Percentiles rank a stretch among this genome's conserved stretches.
These are phyloP conservation scores for Clitarchus hookeri DNA, from an alignment of 2,888 invertebrate species.

Conservation along the genomic window DNA sequence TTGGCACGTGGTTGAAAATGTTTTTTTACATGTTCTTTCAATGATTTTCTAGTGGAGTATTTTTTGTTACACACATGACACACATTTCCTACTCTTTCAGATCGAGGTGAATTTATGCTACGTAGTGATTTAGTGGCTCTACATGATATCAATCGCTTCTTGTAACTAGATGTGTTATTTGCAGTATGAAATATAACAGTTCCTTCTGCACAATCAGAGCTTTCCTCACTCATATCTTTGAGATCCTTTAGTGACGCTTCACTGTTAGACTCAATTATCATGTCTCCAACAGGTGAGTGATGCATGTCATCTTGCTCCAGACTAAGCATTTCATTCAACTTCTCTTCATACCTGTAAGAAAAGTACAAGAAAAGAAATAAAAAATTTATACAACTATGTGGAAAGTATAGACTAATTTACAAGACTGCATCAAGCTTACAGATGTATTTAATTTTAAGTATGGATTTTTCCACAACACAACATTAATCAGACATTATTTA, in stretches of 20 bases:
- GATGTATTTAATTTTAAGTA: too few relatives aligned
- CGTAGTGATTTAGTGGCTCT: background rate
- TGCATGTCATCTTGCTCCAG: background rate
- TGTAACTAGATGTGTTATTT: background rate
- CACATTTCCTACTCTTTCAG: conserved; percentile 20
- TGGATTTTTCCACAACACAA: too few relatives aligned
- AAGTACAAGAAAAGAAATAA: background rate
- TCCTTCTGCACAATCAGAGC: background rate
- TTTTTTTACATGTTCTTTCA: conserved; percentile 33
- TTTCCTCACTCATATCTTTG: background rate
- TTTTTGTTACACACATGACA: conserved; percentile 30
- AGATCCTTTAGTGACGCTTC: background rate
- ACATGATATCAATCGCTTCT: background rate
- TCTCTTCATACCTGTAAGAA: background rate
- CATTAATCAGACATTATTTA: too few relatives aligned
- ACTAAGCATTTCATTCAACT: background rate
- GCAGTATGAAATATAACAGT: background rate
- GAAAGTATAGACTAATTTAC: too few relatives aligned
- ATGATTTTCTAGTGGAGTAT: conserved; percentile 31
- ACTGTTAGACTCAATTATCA: background rate
- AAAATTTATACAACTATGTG: background rate
- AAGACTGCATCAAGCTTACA: too few relatives aligned
- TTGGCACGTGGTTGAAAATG: conserved; percentile 31
- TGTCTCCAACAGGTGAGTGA: background rate
- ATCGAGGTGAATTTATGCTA: background rate